These are phyloP conservation scores for Poeciliopsis paucimaculata DNA, from an alignment of 2,797 vertebrate genomes.

Conservation along the genomic window DNA sequence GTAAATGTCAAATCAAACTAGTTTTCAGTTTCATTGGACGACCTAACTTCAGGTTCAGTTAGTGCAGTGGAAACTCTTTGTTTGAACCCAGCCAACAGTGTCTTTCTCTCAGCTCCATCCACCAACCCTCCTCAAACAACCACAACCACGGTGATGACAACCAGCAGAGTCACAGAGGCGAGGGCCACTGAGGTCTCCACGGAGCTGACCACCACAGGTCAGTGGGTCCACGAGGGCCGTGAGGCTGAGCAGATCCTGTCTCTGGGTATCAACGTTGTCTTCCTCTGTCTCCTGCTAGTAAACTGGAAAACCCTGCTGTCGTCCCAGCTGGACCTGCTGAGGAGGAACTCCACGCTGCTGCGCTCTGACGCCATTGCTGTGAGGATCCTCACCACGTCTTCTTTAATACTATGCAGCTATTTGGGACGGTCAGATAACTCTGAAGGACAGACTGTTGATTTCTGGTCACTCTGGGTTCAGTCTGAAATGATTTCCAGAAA, in stretches of 20 bases:
- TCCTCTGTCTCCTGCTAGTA: constrained; percentile 41
- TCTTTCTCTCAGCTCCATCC: constrained; percentile 40
- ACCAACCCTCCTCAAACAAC: constrained; percentile 35
- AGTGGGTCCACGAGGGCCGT: neutral
- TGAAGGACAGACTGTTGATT: neutral
- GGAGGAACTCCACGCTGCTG: constrained; percentile 67
- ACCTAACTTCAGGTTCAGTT: no score
- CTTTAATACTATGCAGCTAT: neutral
- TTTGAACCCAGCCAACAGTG: neutral
- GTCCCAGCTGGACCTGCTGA: constrained; percentile 68
- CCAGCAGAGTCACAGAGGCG: neutral
- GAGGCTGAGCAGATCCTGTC: neutral
- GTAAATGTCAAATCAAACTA: no score
- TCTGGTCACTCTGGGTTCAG: neutral
- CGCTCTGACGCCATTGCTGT: constrained; percentile 62
- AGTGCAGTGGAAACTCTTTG: no score
- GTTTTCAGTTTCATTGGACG: no score
- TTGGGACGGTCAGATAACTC: neutral
- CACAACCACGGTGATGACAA: neutral
- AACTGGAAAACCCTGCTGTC: constrained; percentile 63
- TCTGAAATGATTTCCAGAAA: neutral
- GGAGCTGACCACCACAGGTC: constrained; percentile 24
- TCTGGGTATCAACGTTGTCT: neutral
- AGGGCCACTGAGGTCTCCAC: constrained; percentile 47
- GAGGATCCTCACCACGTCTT: constrained; percentile 32